These are phyloP conservation scores for Zoanthus solanderi DNA, from an alignment of 92 coral and sea anemone species.

Conservation along the genomic window DNA sequence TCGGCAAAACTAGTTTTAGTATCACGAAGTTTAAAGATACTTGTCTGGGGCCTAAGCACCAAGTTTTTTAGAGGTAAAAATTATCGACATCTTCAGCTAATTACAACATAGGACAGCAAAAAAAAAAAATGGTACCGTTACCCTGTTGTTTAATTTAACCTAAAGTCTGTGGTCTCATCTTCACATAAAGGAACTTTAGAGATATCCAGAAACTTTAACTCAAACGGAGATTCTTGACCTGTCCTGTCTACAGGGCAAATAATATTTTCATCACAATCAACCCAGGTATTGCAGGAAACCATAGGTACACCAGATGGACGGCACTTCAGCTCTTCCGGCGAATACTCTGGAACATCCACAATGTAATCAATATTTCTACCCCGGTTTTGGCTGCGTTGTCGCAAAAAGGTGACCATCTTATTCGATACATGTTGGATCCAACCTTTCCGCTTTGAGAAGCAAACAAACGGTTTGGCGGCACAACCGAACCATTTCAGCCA, in stretches of 20 bases:
- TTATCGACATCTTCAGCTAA: too few relatives aligned
- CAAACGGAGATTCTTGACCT: neutral
- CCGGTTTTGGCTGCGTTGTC: neutral
- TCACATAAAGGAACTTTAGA: conserved; percentile 13
- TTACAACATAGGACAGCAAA: too few relatives aligned
- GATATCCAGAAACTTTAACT: conserved; percentile 9
- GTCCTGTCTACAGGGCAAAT: too few relatives aligned
- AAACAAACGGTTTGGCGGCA: conserved; percentile 36
- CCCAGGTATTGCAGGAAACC: conserved; percentile 6
- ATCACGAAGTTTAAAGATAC: too few relatives aligned
- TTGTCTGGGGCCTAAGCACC: too few relatives aligned
- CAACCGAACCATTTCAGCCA: conserved; percentile 43
- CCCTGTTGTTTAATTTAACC: too few relatives aligned
- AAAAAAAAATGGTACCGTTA: too few relatives aligned
- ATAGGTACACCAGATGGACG: neutral
- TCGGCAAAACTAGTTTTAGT: too few relatives aligned
- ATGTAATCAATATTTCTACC: conserved; percentile 17
- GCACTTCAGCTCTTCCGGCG: neutral
- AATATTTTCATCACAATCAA: neutral
- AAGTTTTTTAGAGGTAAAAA: too few relatives aligned
- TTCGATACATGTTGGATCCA: conserved; percentile 3
- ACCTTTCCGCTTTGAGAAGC: conserved; percentile 18
- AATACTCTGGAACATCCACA: neutral
- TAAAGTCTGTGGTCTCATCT: neutral
- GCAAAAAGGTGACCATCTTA: neutral